A percentile compares a stretch with the other conserved stretches of the same genome.
Evolutionary conservation across 2,888 invertebrate species (phyloP).

Genomic region (Noctua comes): DNA sequence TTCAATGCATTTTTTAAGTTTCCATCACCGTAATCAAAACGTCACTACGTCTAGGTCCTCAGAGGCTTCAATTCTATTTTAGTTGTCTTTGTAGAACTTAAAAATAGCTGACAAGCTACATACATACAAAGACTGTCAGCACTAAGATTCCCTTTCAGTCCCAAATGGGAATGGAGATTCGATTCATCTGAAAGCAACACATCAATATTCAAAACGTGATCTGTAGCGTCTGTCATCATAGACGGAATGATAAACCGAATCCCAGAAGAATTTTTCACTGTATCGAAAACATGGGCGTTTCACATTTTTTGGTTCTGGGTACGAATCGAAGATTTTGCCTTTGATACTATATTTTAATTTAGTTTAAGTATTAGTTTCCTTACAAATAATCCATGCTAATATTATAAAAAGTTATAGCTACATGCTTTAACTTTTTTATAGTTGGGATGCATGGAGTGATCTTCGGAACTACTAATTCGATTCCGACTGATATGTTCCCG

Average conservation of each 20-base stretch:
- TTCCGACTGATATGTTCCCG: too few relatives aligned
- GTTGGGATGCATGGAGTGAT: too few relatives aligned
- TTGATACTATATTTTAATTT: constrained; percentile 5
- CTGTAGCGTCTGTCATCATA: constrained; percentile 41
- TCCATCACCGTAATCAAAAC: too few relatives aligned
- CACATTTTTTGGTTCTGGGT: background rate
- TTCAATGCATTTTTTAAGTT: too few relatives aligned
- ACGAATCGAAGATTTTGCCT: background rate
- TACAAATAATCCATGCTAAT: too few relatives aligned
- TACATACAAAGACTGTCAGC: background rate
- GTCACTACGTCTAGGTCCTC: too few relatives aligned
- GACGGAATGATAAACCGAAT: constrained; percentile 44
- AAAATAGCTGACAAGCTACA: background rate
- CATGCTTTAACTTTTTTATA: too few relatives aligned
- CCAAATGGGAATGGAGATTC: constrained; percentile 27
- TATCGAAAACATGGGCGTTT: constrained; percentile 9
- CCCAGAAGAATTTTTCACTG: constrained; percentile 35
- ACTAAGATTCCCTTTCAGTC: constrained; percentile 22
- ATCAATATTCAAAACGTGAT: constrained; percentile 52
- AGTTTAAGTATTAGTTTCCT: background rate
- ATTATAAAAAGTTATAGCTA: too few relatives aligned
- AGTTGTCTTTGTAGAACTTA: background rate
- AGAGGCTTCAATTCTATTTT: too few relatives aligned
- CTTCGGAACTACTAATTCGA: too few relatives aligned
- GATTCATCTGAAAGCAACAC: constrained; percentile 38